Evolutionary conservation across 2,797 vertebrate species (phyloP), one percentile per base, ranked within the genome.

Genomic region (Buceros bicornis): DNA sequence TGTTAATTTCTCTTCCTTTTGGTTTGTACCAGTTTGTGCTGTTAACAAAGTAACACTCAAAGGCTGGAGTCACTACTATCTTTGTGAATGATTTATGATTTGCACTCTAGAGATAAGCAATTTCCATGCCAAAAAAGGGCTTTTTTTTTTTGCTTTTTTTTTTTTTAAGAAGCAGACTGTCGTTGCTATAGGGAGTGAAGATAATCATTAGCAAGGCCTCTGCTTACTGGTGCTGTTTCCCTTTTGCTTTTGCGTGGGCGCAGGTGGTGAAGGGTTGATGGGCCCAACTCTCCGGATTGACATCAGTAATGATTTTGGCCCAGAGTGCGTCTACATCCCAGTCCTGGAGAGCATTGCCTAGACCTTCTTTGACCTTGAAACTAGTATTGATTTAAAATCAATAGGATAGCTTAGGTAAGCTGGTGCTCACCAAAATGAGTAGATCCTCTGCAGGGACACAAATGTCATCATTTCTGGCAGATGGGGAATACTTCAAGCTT

Each of bases 31-130:
- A 84, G 96, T 96, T 93, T 89, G 83, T 84, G 94, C 94, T 96
- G 95, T 96, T 97, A 97, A 97, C 95, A 95, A 95, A 95, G 95
- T 95, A 97, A 94, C 96, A 96, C 94, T 97, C 96, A 97, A 93
- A 97, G 93, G 82, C 95, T 79, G 96, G 94, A 97, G 97, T 97
- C 97, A 82, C 91, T 56, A 87, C 84, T 97, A 97, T 97, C 95
- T 97, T 89, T 86, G 91, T 95, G 94, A 86, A 91, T 97, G 97
- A 98, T 97, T 98, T 98, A 97, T 97, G 97, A 97, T 97, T 97
- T 97, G 93, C 91, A 95, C 96, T 94, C 93, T 78, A 96, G 93
- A 95, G 95, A 97, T 97, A 94, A 97, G 96, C 78, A 82, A 96
- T 97, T 96, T 95, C 92, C 89, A 97, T 93, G 95, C 96, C 86